A percentile compares a stretch with the other conserved stretches of the same genome.
phyloP scores from a whole-genome alignment of 2,888 invertebrate genomes.

The Melinaea marsaeus region DNA sequence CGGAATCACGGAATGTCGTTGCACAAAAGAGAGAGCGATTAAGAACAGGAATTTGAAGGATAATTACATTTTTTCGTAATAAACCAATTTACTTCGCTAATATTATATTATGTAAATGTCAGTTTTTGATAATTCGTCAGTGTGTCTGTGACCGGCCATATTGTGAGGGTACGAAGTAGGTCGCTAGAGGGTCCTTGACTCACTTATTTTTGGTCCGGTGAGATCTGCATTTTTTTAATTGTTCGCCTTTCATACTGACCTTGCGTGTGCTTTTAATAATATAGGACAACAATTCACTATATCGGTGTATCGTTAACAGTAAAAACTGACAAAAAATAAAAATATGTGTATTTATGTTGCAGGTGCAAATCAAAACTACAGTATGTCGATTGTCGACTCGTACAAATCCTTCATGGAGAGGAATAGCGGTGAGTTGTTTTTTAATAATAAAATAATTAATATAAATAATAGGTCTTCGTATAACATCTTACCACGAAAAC shows the following conservation, averaged over 20 bases:
- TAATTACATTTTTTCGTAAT: slow-evolving; percentile 46
- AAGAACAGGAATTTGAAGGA: slow-evolving; percentile 36
- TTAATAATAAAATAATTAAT: slow-evolving; percentile 1
- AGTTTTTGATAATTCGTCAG: slow-evolving; percentile 42
- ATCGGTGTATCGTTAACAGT: too few relatives aligned
- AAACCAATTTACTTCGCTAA: slow-evolving; percentile 46
- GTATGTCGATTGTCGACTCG: slow-evolving; percentile 69
- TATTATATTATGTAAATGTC: slow-evolving; percentile 37
- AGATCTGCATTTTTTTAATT: background rate
- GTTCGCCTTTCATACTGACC: background rate
- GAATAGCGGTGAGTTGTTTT: slow-evolving; percentile 63
- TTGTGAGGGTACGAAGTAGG: background rate
- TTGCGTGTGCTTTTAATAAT: background rate
- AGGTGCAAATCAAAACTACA: slow-evolving; percentile 35
- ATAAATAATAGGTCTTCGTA: background rate
- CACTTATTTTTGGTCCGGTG: background rate
- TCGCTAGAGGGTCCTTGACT: slow-evolving; percentile 1
- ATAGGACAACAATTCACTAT: too few relatives aligned
- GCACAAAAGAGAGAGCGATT: slow-evolving; percentile 38
- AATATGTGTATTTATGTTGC: slow-evolving; percentile 20
- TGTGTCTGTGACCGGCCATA: slow-evolving; percentile 8
- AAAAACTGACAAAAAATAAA: background rate
- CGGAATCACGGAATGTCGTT: slow-evolving; percentile 14
- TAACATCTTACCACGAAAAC: background rate
- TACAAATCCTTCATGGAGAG: slow-evolving; percentile 70